phyloP scores from a whole-genome alignment of 1,140 invertebrate species.

The Helicoverpa zea region DNA sequence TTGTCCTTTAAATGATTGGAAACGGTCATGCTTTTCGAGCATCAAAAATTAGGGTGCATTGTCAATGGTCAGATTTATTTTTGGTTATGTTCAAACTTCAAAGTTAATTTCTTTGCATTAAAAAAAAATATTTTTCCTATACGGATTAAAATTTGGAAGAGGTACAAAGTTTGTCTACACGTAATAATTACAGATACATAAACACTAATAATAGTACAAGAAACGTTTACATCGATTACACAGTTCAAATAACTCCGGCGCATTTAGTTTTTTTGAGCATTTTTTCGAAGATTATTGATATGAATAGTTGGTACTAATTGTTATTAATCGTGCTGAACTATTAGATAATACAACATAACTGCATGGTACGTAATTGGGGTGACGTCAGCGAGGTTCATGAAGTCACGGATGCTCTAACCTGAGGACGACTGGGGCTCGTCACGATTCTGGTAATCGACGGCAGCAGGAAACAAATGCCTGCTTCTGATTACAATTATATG shows the following conservation, averaged over 20 bases:
- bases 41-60: no score
- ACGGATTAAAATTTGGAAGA: no score
- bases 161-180: no score
- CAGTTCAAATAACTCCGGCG: conserved; percentile 9
- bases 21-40: not conserved
- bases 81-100: no score
- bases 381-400: conserved; percentile 40
- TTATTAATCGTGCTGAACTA: conserved; percentile 31
- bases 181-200: no score
- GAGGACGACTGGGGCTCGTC: conserved; percentile 42
- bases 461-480: conserved; percentile 47
- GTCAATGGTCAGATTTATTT: no score
- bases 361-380: conserved; percentile 34
- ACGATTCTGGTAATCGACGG: conserved; percentile 43
- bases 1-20: not conserved
- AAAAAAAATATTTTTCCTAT: no score
- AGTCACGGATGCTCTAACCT: conserved; percentile 37
- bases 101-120: no score
- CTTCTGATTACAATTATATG: conserved; percentile 27
- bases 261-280: not conserved
- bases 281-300: conserved; percentile 15
- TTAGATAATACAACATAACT: conserved; percentile 47
- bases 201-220: not conserved
- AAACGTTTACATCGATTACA: not conserved
- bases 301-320: conserved; percentile 35